Evolutionary conservation across 2,113 vertebrate genomes (phyloP), one percentile per base, ranked within the genome.

Genomic region (Ophiodon elongatus): DNA sequence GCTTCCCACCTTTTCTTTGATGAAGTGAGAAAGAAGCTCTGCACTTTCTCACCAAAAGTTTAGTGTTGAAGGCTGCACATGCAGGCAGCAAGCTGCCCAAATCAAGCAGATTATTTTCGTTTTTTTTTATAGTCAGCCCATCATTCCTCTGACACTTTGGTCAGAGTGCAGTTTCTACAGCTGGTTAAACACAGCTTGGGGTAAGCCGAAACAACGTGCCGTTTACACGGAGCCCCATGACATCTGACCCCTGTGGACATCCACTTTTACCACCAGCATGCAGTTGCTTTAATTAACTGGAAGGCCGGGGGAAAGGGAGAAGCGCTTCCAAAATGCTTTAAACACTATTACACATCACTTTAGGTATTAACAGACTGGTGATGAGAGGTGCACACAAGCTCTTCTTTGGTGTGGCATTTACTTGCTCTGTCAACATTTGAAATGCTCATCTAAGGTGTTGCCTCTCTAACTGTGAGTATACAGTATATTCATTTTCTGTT

Each of bases 171-270:
- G 83, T 50, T 81, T 86, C 84, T 86, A 83, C 93, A 94, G 94
- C 92, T 95, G 94, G 84, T 91, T 88, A 93, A 95, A 95, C 93
- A 94, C 87, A 91, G 92, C 85, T 91, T 85, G 86, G 41, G 79
- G 84, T 83, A 69, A 88, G 68, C 83, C 6, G 37, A 87, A 73
- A 74, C 87, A 82, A 75, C 47, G 25, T 33, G 75, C 35, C 65
- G 74, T 90, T 90, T 91, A 86, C 86, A 75, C 17, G 6, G 65
- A 83, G 76, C 81, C 56, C 33, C 68, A 1, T 75, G 84, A 83
- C 83, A 33, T 79, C 72, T 84, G 87, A 91, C 67, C 81, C 77
- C 64, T 37, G 72, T 17, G 83, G 75, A 88, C 50, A 21, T 72
- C 68, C 50, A 29, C 84, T 70, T 47, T 75, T 66, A 82, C 76